Base-by-base conservation (phyloP, 2,888 invertebrate species). In the Leptinotarsa haldemani region DNA sequence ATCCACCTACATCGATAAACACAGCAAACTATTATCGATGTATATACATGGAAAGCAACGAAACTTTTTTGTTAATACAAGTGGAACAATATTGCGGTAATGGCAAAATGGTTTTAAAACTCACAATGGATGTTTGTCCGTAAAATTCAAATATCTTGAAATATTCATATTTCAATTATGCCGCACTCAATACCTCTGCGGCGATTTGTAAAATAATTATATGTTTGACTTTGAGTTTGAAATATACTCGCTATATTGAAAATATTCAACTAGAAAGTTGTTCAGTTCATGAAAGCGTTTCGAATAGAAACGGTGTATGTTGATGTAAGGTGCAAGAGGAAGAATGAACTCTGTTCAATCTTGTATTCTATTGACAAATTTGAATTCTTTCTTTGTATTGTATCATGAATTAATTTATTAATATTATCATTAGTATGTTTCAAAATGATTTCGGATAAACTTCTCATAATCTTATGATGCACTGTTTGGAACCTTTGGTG, bases 121-220 rank as follows among this genome's bases (percentile, higher is more conserved):
- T n/a, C 7, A 46, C 48, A 65, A 65, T 25, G 53, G 53, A 40
- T 53, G 67, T 50, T 25, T 56, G 65, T 18, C 25, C 15, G 65
- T 22, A 52, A 50, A 66, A 50, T 25, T 7, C 25, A 53, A 20
- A 53, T 18, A 30, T 53, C 22, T 18, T 67, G 67, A 30, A 67
- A 67, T 67, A 67, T 67, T 67, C 67, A 67, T 30, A 30, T 67
- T 67, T 67, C 53, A 67, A 67, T 67, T 53, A 52, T 13, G 30
- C 30, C 48, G 12, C 67, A n/a, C 53, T 20, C 52, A 56, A 56
- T 20, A 56, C 20, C 56, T 56, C 22, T 22, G 56, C 13, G 56
- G 56, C 56, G 13, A 56, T 15, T 56, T 18, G 56, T 56, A 16
- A 56, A 56, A 22, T 56, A 56, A 56, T 56, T 56, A 56, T 56